Evolutionary conservation across 2,888 invertebrate genomes (phyloP).

Genomic region (Platerodrilus igneus): DNA sequence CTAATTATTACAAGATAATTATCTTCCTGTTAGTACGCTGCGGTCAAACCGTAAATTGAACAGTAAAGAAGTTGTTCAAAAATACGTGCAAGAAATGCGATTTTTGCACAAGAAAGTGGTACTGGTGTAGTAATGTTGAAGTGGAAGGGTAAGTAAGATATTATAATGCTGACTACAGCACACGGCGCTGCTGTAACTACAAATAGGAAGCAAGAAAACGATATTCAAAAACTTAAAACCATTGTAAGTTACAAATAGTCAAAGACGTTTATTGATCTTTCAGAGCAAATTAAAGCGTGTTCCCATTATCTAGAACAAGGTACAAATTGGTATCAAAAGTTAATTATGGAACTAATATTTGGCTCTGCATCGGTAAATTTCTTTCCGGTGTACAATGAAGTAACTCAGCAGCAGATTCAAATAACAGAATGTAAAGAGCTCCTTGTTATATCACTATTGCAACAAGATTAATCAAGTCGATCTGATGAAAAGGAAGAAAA

Average conservation of each 20-base stretch:
- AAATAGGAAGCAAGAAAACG: constrained; percentile 23
- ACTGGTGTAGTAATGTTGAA: constrained; percentile 29
- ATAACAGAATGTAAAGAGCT: constrained; percentile 3
- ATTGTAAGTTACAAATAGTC: constrained; percentile 31
- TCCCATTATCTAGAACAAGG: constrained; percentile 28
- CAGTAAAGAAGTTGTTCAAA: constrained; percentile 27
- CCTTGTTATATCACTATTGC: constrained; percentile 1
- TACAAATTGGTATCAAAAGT: constrained; percentile 34
- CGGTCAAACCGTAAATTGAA: no score
- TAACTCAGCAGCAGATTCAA: constrained; percentile 19
- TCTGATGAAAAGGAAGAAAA: no score
- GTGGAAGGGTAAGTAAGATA: no score
- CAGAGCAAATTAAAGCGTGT: constrained; percentile 32
- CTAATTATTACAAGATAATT: no score
- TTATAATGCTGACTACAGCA: no score
- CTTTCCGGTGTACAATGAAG: constrained; percentile 19
- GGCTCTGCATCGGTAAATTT: constrained; percentile 27
- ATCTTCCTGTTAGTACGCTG: constrained; percentile 34
- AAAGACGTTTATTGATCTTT: constrained; percentile 32
- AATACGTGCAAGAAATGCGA: constrained; percentile 30
- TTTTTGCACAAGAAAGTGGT: no score
- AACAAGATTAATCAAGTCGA: background rate
- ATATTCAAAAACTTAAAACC: constrained; percentile 25
- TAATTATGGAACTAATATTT: constrained; percentile 30
- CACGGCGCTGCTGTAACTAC: constrained; percentile 26